phyloP scores from a whole-genome alignment of 2,888 invertebrate genomes.

The Dolichopus griseipennis region DNA sequence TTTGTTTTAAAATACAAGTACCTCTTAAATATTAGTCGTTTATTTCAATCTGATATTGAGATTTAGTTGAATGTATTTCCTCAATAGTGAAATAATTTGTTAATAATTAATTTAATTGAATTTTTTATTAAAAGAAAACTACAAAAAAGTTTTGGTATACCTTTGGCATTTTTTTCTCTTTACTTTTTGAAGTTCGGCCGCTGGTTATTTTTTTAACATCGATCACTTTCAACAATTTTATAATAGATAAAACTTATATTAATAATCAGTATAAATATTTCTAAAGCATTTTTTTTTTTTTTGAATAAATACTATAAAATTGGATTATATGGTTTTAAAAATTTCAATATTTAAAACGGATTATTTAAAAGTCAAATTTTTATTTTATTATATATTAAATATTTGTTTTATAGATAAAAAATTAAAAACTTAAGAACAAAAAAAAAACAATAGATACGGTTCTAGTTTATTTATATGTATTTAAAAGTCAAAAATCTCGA shows the following conservation, averaged over 20 bases:
- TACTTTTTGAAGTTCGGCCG: neutral
- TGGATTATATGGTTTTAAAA: neutral
- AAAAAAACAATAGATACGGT: neutral
- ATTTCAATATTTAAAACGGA: too few species aligned
- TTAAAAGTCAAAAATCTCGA: neutral
- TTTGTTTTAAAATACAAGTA: neutral
- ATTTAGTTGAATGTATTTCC: neutral
- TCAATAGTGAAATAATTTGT: neutral
- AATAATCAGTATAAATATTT: neutral
- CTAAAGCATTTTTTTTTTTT: neutral
- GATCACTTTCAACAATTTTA: neutral
- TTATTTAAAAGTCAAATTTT: too few species aligned
- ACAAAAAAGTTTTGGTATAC: neutral
- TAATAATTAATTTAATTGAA: neutral
- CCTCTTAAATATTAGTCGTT: neutral
- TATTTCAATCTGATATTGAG: neutral
- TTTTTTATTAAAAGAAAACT: neutral
- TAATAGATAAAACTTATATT: neutral
- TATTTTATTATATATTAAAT: neutral
- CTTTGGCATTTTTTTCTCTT: neutral
- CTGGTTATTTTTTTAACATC: neutral
- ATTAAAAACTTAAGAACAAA: neutral
- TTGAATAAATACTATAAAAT: neutral
- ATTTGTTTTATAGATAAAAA: neutral
- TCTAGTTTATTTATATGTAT: neutral